Percentiles rank a stretch among this genome's conserved stretches.
Evolutionary conservation across 2,113 vertebrate species (phyloP).

Genomic region (Eulemur macaco): DNA sequence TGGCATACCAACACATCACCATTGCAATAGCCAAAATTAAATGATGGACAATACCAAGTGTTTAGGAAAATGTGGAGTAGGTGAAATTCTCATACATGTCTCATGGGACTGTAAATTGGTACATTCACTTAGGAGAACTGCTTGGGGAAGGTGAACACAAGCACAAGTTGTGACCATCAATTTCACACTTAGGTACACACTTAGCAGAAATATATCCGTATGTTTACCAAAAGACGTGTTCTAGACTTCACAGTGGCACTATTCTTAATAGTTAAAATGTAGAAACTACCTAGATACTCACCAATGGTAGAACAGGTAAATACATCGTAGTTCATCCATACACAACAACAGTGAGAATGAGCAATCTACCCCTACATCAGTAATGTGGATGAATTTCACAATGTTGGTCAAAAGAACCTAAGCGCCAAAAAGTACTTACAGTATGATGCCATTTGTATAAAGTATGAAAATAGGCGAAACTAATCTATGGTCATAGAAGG

Average conservation of each 20-base stretch:
- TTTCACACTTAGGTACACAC: neutral
- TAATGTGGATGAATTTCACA: neutral
- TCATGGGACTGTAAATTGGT: neutral
- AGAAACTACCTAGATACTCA: neutral
- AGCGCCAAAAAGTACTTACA: neutral
- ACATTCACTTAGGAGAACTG: neutral
- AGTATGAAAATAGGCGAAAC: neutral
- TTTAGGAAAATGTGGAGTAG: neutral
- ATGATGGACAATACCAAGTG: neutral
- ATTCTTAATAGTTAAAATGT: neutral
- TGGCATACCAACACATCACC: neutral
- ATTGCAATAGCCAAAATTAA: neutral
- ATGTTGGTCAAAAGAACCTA: neutral
- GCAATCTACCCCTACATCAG: neutral
- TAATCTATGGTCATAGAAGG: neutral
- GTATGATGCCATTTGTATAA: neutral
- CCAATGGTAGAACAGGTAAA: neutral
- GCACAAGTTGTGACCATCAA: neutral
- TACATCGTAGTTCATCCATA: neutral
- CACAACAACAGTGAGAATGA: neutral
- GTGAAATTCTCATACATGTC: neutral
- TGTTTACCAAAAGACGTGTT: conserved; percentile 11
- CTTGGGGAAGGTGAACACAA: neutral
- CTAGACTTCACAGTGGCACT: neutral
- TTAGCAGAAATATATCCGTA: neutral